Evolutionary conservation across 2,113 vertebrate genomes (phyloP), one percentile per base, ranked within the genome.

Genomic region (Brevimyrus niger): DNA sequence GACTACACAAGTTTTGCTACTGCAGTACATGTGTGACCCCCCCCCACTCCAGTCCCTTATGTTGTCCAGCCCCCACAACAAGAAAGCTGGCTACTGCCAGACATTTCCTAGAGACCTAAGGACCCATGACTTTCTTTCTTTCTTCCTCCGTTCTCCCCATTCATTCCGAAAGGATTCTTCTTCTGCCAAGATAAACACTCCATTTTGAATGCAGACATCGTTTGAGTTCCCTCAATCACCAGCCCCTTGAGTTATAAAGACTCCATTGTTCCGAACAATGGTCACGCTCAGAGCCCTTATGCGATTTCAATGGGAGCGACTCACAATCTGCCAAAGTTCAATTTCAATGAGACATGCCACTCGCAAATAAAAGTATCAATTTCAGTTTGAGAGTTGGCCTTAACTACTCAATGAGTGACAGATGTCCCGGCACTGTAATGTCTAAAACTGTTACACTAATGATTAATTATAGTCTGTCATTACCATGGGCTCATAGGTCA

Each of bases 171-270:
- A 46, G 82, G 38, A 47, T 46, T 84, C 82, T 84, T 47, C 82
- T 47, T 84, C 82, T 21, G 82, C 82, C 82, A 84, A 84, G 42
- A 84, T 84, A 84, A 84, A 84, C 82, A 84, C 82, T 84, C 23
- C 82, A 47, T 84, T 46, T 47, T 47, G 82, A 84, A 84, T 47
- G 82, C 82, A 84, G 42, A 84, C 82, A 47, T 84, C 44, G 42
- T 47, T 80, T 84, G 38, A 21, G 42, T 84, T 84, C 42, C 82
- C 38, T 84, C 82, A 84, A 84, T 84, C 82, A 47, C 44, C 82
- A 84, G 82, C 82, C 47, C 73, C 47, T 47, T 46, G 44, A 84
- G 82, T 47, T 84, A 84, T 84, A 47, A 84, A 84, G 44, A 44
- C 82, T n/a, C n/a, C 82, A 84, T 84, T 84, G 82, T 84, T 84